A percentile compares a stretch with the other conserved stretches of the same genome.
These are phyloP conservation scores for Neolamprologus cancellatus DNA, from an alignment of 2,113 vertebrate genomes.

Conservation along the genomic window DNA sequence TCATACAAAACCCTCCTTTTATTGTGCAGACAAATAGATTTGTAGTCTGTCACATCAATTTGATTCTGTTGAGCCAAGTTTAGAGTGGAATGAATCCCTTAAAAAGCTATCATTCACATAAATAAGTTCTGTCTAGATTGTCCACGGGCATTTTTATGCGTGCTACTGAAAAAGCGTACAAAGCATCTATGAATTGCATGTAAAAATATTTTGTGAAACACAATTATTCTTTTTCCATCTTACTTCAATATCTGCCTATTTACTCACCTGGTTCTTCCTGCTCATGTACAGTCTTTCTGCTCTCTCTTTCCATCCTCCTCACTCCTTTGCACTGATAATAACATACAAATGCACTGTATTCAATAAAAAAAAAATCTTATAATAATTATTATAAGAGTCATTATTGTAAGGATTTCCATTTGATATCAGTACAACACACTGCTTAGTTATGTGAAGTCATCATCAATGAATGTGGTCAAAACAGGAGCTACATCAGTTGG, in stretches of 20 bases:
- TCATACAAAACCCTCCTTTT: background rate
- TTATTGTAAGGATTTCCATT: background rate
- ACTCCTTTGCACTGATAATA: background rate
- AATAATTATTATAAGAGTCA: background rate
- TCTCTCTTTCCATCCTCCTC: background rate
- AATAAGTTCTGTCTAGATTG: background rate
- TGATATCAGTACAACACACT: background rate
- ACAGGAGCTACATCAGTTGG: background rate
- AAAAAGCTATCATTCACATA: background rate
- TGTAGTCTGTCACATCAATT: background rate
- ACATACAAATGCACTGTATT: background rate
- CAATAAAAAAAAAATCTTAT: background rate
- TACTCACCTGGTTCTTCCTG: background rate
- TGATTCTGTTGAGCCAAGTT: background rate
- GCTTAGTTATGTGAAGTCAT: background rate
- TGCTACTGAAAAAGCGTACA: background rate
- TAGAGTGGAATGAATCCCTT: background rate
- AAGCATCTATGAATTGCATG: background rate
- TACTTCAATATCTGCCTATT: background rate
- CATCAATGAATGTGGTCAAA: background rate
- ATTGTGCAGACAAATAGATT: background rate
- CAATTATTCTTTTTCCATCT: background rate
- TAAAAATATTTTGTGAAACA: background rate
- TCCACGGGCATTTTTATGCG: rapidly evolving
- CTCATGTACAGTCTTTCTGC: background rate